Conservation (phyloP, 2,888 invertebrate genomes). For the Drosophila falleni region DNA sequence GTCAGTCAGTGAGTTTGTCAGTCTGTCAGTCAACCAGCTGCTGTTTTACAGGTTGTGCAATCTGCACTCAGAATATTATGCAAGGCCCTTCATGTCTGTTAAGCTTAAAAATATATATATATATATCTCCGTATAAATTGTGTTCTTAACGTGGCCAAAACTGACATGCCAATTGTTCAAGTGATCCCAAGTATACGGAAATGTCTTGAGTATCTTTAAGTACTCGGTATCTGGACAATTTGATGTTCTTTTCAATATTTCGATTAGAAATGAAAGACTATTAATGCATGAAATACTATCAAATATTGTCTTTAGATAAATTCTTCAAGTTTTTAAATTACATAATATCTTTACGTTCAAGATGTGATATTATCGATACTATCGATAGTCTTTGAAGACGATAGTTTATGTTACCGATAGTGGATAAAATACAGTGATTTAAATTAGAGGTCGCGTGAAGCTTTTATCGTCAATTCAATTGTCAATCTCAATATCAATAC, state of each 20-base stretch:
- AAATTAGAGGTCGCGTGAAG: neutral
- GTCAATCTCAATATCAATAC: conserved; percentile 14
- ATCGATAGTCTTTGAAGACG: too few relatives aligned
- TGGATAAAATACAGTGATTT: neutral
- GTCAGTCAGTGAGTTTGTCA: conserved; percentile 6
- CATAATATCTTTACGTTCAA: too few relatives aligned
- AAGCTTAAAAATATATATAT: neutral
- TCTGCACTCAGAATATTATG: conserved; percentile 31
- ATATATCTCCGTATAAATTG: conserved; percentile 2
- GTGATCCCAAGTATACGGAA: neutral
- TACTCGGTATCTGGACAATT: conserved; percentile 1
- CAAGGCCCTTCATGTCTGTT: conserved; percentile 40
- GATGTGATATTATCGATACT: neutral
- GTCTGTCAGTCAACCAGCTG: conserved; percentile 16
- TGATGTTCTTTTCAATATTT: neutral
- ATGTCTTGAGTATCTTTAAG: conserved; percentile 13
- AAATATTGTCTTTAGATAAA: too few relatives aligned
- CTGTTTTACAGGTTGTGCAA: conserved; percentile 42
- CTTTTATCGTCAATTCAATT: neutral
- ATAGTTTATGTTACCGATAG: neutral
- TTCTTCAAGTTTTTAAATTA: too few relatives aligned
- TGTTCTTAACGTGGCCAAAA: conserved; percentile 24
- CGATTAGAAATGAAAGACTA: neutral
- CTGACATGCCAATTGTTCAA: conserved; percentile 13
- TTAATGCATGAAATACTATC: neutral